Conservation (phyloP, 2,888 invertebrate genomes). For the Nineta flava region DNA sequence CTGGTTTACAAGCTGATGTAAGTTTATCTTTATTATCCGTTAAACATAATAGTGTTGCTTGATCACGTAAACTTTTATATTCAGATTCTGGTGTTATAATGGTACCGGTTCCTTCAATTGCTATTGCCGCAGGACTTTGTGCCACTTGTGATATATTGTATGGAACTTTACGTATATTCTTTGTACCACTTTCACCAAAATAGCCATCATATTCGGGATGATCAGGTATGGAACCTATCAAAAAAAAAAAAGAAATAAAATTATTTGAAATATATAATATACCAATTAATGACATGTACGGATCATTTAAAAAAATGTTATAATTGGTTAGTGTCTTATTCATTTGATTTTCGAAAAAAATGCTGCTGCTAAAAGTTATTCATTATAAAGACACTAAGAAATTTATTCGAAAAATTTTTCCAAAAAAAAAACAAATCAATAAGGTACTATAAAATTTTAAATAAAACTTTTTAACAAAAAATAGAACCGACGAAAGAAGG, state of each 20-base stretch:
- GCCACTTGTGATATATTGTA: constrained; percentile 28
- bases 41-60: constrained; percentile 27
- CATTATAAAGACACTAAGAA: no score
- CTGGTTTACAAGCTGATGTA: constrained; percentile 23
- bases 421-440: no score
- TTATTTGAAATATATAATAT: not conserved
- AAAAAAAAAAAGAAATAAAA: not conserved
- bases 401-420: no score
- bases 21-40: constrained; percentile 23
- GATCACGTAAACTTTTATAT: constrained; percentile 23
- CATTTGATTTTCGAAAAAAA: no score
- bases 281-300: no score
- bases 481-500: no score
- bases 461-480: no score
- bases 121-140: constrained; percentile 25
- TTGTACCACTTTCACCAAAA: constrained; percentile 27
- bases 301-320: no score
- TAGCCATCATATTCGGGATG: constrained; percentile 23
- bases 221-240: not conserved
- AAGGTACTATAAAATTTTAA: no score
- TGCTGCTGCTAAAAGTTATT: no score
- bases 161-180: constrained; percentile 21
- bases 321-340: no score
- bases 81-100: constrained; percentile 23
- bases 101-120: constrained; percentile 24